Evolutionary conservation across 23 tunicate species (phyloP), one percentile per base, ranked within the genome.

Genomic region (Halocynthia aurantium): DNA sequence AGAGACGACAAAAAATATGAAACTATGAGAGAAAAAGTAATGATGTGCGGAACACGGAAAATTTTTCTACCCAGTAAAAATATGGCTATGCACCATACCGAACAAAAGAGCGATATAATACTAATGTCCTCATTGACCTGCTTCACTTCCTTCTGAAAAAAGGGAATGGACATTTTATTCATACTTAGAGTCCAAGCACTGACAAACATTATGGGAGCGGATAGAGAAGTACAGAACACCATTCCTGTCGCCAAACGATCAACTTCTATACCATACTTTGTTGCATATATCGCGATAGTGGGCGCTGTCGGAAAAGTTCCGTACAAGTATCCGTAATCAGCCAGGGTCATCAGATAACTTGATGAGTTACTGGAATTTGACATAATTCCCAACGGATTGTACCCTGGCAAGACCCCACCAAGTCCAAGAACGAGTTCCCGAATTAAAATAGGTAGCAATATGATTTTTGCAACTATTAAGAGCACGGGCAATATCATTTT

Each of bases 301-400:
- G 98, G 98, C 8, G 98, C 98, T 57, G 92, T 62, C 8, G 98
- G 98, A 52, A 92, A 73, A 52, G 98, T 92, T 49, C 98, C 98
- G 60, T 92, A 92, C 66, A 92, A 54, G 61, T 89, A 92, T 21
- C 78, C 92, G 63, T 62, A 92, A 53, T 92, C 93, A 7, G 88
- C 81, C 49, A 92, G 53, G 6, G 58, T 22, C 8, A 58, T 52
- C 6, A 61, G 0, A 70, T 89, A 89, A 21, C 57, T 53, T 8
- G 83, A 22, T 56, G 61, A 58, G 84, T 81, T 91, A 12, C 55
- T 76, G 40, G 51, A 61, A 21, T 52, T 20, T 17, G 56, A 8
- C 10, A 22, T 19, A 40, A 57, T 51, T 2, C 19, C 22, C 10
- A 17, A 21, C 20, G 95, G 87, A 50, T 67, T 53, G 10, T 22